Evolutionary conservation across 2,888 invertebrate genomes (phyloP).

Genomic region (Entomobrya proxima): DNA sequence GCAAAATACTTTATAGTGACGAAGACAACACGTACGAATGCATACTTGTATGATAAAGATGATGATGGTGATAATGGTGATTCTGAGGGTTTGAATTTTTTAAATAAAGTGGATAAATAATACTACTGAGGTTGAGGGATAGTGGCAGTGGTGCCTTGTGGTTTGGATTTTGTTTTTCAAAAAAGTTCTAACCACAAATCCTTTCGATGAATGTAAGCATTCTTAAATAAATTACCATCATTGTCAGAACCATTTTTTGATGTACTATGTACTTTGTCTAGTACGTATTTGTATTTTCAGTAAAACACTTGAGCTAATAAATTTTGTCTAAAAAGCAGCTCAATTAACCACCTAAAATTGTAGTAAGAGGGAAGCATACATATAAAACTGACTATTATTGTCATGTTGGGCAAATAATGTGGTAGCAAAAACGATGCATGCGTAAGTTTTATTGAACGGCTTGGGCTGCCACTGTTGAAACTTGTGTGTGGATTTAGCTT

Average conservation of each 20-base stretch:
- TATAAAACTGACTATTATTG: neutral
- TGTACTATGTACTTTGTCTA: neutral
- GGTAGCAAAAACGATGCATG: neutral
- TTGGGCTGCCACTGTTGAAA: neutral
- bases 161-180: neutral
- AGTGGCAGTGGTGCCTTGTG: neutral
- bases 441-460: neutral
- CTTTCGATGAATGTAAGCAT: too few species aligned
- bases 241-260: neutral
- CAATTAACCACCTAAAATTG: neutral
- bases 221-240: too few species aligned
- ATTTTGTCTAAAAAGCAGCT: neutral
- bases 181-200: too few species aligned
- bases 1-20: neutral
- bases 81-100: too few species aligned
- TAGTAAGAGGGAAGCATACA: neutral
- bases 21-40: neutral
- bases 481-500: neutral
- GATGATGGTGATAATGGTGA: too few species aligned
- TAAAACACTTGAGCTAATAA: slow-evolving; percentile 32
- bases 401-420: neutral
- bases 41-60: neutral
- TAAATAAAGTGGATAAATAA: too few species aligned
- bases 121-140: too few species aligned
- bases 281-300: neutral